phyloP scores from a whole-genome alignment of 2,797 vertebrate species.

The Arrhamphus sclerolepis region DNA sequence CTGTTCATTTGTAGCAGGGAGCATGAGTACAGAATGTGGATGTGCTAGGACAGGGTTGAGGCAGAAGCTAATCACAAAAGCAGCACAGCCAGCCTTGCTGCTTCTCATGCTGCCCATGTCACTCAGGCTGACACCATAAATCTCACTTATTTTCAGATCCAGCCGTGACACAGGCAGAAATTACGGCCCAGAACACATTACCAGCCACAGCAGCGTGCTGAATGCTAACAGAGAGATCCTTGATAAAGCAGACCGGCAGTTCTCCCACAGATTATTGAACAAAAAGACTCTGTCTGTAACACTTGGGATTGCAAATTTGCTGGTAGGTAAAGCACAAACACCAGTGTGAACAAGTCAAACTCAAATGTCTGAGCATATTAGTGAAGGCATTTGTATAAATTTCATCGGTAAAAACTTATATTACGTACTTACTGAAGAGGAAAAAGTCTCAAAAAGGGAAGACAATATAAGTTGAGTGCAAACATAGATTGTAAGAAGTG shows the following conservation, averaged over 20 bases:
- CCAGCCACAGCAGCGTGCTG: slow-evolving; percentile 64
- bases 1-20: slow-evolving; percentile 55
- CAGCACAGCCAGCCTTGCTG: slow-evolving; percentile 56
- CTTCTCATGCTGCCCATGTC: slow-evolving; percentile 78
- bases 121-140: slow-evolving; percentile 83
- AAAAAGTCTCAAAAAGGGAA: neutral
- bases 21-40: slow-evolving; percentile 53
- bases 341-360: slow-evolving; percentile 28
- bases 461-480: no score
- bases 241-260: slow-evolving; percentile 73
- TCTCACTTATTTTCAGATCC: slow-evolving; percentile 84
- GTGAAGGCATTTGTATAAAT: neutral
- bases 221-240: slow-evolving; percentile 78
- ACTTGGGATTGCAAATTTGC: slow-evolving; percentile 36
- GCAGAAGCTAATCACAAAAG: slow-evolving; percentile 54
- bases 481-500: no score
- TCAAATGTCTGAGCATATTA: slow-evolving; percentile 4
- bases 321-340: slow-evolving; percentile 46
- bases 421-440: neutral
- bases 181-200: slow-evolving; percentile 77
- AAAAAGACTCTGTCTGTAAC: slow-evolving; percentile 62
- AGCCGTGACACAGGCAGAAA: slow-evolving; percentile 74
- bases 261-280: slow-evolving; percentile 66
- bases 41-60: slow-evolving; percentile 36
- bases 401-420: neutral